Percentiles rank a stretch among this genome's conserved stretches.
These are phyloP conservation scores for Melipona beecheii DNA, from an alignment of 2,888 invertebrate genomes.

Conservation along the genomic window DNA sequence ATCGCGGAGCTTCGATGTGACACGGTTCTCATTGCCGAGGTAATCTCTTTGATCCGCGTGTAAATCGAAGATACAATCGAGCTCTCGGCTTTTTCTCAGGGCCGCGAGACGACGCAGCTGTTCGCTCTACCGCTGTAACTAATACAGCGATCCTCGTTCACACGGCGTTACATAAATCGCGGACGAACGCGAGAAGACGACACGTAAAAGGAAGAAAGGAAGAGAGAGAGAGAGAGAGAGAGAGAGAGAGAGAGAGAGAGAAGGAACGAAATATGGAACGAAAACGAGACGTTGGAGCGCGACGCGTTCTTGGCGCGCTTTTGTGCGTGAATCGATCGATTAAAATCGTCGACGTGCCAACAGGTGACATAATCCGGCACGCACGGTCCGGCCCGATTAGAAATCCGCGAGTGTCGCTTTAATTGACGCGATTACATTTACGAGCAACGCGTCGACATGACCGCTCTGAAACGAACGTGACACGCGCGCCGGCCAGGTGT, in stretches of 20 bases:
- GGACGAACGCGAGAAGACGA: constrained; percentile 2
- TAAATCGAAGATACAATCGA: constrained; percentile 31
- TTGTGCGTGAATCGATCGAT: constrained; percentile 47
- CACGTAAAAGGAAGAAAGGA: neutral
- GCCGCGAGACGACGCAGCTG: constrained; percentile 32
- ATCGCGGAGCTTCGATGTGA: neutral
- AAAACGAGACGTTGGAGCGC: neutral
- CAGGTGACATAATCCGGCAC: constrained; percentile 60
- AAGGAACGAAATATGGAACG: neutral
- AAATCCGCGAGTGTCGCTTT: constrained; percentile 60
- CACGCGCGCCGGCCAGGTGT: constrained; percentile 57
- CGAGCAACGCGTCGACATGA: constrained; percentile 29
- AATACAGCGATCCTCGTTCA: constrained; percentile 46
- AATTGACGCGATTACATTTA: constrained; percentile 65
- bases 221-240: neutral
- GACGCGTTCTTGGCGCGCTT: neutral
- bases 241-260: neutral
- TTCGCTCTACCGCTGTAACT: constrained; percentile 39
- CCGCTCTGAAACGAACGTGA: constrained; percentile 34
- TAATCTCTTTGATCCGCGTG: constrained; percentile 35
- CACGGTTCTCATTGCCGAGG: neutral
- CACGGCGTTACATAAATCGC: constrained; percentile 40
- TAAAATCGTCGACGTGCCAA: constrained; percentile 54
- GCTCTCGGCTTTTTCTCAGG: constrained; percentile 23
- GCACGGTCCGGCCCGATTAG: constrained; percentile 58